Base-by-base conservation (phyloP, 2,888 invertebrate species). In the Ophion slaviceki region DNA sequence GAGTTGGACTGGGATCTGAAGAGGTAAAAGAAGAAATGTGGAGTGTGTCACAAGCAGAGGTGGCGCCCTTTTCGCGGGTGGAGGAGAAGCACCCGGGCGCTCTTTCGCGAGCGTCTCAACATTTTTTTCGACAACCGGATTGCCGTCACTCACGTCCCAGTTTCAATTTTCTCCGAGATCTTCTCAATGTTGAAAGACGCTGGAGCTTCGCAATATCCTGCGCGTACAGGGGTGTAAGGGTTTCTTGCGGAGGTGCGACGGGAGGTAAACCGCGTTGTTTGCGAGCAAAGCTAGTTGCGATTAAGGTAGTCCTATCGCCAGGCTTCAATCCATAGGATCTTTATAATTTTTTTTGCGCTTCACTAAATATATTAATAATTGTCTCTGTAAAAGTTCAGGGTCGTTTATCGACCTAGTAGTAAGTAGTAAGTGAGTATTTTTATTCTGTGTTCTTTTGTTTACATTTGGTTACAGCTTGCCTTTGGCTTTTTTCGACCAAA, bases 151-250 rank as follows among this genome's bases (percentile, higher is more conserved):
- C 28, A 36, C 67, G 24, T 76, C 64, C 64, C 82, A 67, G 74
- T 83, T 83, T 74, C 82, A 83, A 83, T 83, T 79, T 78, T 53
- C 78, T 67, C 28, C 67, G 24, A 66, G 77, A 64, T 72, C 59
- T 45, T 53, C 53, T 53, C 17, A 28, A 4, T 53, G 53, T 28
- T 28, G 28, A 70, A 53, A 70, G 47, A 14, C 24, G 28, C 53
- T n/a, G 3, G n/a, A 67, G 40, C 40, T 72, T 77, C n/a, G 66
- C 72, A 36, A 77, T 82, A 57, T 40, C 45, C 71, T 57, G 14
- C 64, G 11, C n/a, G 24, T 17, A 14, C 59, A 77, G 78, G 62
- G 45, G 8, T 47, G 77, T 66, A 67, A 71, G 64, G 67, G 2
- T 57, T 71, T 28, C 28, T 10, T 2, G 17, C n/a, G 8, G 72